Evolutionary conservation across 1,140 invertebrate genomes (phyloP).

Genomic region (Anagrus nilaparvatae): DNA sequence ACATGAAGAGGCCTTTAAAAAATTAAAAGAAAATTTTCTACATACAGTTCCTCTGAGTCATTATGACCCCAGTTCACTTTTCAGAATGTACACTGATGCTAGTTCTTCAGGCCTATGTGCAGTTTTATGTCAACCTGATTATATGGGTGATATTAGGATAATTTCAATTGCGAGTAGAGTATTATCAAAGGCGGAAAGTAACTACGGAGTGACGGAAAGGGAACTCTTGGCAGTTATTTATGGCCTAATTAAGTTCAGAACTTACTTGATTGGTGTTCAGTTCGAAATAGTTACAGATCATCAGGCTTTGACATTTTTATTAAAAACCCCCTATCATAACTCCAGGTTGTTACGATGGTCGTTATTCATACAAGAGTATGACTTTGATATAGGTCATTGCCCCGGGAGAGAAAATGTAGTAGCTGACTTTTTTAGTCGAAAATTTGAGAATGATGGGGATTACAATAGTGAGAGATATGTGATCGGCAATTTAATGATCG

Average conservation of each 20-base stretch:
- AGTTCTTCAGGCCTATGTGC: constrained; percentile 7
- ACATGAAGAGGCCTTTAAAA: not conserved
- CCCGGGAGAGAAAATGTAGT: constrained; percentile 7
- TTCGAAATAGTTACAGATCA: constrained; percentile 39
- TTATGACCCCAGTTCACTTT: constrained; percentile 4
- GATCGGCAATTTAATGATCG: not conserved
- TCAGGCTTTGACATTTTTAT: no score
- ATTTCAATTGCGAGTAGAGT: constrained; percentile 5
- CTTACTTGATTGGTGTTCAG: constrained; percentile 13
- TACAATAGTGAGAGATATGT: not conserved
- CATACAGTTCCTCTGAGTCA: constrained; percentile 9
- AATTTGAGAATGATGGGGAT: not conserved
- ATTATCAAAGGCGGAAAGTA: not conserved
- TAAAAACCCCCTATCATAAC: not conserved
- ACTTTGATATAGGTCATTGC: not conserved
- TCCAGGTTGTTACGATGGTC: constrained; percentile 1
- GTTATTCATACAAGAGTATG: constrained; percentile 4
- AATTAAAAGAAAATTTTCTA: constrained; percentile 16
- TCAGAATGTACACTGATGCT: constrained; percentile 15
- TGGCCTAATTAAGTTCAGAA: constrained; percentile 24
- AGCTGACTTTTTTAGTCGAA: constrained; percentile 9
- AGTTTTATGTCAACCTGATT: constrained; percentile 12
- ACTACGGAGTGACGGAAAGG: constrained; percentile 25
- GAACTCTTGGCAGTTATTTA: constrained; percentile 25
- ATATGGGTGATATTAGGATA: not conserved